Percentiles rank a stretch among this genome's conserved stretches.
These are phyloP conservation scores for Ips nitidus DNA, from an alignment of 1,140 invertebrate genomes.

Conservation along the genomic window DNA sequence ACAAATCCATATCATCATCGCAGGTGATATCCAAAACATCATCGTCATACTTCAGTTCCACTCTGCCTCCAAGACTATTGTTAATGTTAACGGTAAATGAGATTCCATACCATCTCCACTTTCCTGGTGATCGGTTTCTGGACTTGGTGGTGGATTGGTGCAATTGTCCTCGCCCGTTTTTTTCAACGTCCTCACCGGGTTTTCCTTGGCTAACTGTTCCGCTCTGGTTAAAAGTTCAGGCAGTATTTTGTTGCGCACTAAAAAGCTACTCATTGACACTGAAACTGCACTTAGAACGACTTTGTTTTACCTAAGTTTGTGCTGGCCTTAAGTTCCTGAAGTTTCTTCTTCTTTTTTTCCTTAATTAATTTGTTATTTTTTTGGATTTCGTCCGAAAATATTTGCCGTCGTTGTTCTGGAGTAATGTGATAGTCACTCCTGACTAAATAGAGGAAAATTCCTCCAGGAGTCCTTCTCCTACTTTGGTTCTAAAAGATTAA, in stretches of 20 bases:
- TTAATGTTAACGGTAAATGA: slow-evolving; percentile 1
- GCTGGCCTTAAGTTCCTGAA: slow-evolving; percentile 57
- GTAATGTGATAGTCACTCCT: slow-evolving; percentile 73
- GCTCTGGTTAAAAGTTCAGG: slow-evolving; percentile 60
- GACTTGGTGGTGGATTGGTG: slow-evolving; percentile 76
- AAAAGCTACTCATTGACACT: not conserved
- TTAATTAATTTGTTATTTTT: slow-evolving; percentile 59
- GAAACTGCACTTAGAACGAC: too few species aligned
- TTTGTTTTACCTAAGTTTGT: slow-evolving; percentile 39
- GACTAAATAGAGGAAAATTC: slow-evolving; percentile 78
- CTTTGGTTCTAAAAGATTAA: slow-evolving; percentile 67
- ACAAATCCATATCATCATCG: slow-evolving; percentile 73
- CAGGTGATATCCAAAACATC: slow-evolving; percentile 71
- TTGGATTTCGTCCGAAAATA: slow-evolving; percentile 71
- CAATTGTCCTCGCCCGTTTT: slow-evolving; percentile 58
- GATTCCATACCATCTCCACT: slow-evolving; percentile 61
- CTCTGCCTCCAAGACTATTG: slow-evolving; percentile 15
- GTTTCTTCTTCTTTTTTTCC: slow-evolving; percentile 64
- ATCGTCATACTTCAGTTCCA: slow-evolving; percentile 57
- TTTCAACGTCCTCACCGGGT: slow-evolving; percentile 48
- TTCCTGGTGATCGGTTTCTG: slow-evolving; percentile 72
- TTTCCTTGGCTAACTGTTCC: slow-evolving; percentile 58
- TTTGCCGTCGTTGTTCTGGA: slow-evolving; percentile 66
- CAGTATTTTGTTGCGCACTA: slow-evolving; percentile 57
- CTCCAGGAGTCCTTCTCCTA: slow-evolving; percentile 78